Evolutionary conservation across 2,113 vertebrate species (phyloP), one percentile per base, ranked within the genome.

Genomic region (Progne subis): DNA sequence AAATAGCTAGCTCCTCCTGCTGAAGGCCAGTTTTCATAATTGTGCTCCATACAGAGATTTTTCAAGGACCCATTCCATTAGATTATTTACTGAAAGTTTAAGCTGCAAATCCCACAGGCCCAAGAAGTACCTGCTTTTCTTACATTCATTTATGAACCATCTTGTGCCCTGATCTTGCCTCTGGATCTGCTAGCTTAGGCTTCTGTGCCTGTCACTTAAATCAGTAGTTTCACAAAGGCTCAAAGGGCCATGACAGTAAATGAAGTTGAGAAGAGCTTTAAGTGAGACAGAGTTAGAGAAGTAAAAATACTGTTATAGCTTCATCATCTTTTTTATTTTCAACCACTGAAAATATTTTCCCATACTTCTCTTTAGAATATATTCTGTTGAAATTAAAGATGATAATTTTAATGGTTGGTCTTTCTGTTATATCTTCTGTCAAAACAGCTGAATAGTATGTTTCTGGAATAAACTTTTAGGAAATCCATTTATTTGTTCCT

Each of bases 121-220:
- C 71, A 64, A 93, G 88, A 86, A 11, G 7, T 83, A 67, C 26
- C 50, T 78, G 49, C 6, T 21, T 86, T 92, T 93, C 68, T 55
- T 94, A 64, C 37, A 88, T 88, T 88, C 90, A 91, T 94, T 95
- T 94, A 75, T 95, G 68, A 93, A 68, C 44, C 9, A 88, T 25
- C 44, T 44, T 78, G 49, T 86, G 82, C 92, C 76, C n/a, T 71
- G 79, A 92, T 92, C 79, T 88, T 96, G 64, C 85, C 79, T 93
- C 79, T 39, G 63, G 85, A 86, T 90, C 75, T 96, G 34, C 76
- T 81, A 64, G 24, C 1, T 0, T 55, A 25, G 75, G 64, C 34
- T 83, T 90, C 75, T 77, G 39, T 64, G 55, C 59, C 47, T 95
- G 85, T 93, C 71, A 71, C 52, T 92, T 93, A 90, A 92, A 91